Percentiles rank a stretch among this genome's conserved stretches.
These are phyloP conservation scores for Proctacanthus coquilletti DNA, from an alignment of 1,140 invertebrate species.

Conservation along the genomic window DNA sequence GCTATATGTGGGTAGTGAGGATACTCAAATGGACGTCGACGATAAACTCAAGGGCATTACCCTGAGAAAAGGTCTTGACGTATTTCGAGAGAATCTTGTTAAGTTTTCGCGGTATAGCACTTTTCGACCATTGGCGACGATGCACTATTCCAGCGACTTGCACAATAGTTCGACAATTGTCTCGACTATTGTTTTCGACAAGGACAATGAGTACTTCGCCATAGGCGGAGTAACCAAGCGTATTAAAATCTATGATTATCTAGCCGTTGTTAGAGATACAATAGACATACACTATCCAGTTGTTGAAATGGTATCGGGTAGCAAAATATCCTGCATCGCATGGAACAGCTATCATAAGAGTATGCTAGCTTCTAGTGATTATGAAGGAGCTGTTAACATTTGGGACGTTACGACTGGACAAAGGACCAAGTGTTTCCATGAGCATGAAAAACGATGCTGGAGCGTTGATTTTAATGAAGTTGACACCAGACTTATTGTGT, in stretches of 20 bases:
- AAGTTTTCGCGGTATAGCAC: conserved; percentile 77
- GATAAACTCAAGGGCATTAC: conserved; percentile 19
- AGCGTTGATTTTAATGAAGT: conserved; percentile 91
- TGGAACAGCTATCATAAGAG: conserved; percentile 91
- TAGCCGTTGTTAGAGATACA: conserved; percentile 63
- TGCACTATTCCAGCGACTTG: conserved; percentile 77
- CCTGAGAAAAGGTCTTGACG: conserved; percentile 44
- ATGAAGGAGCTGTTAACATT: conserved; percentile 84
- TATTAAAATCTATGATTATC: conserved; percentile 90
- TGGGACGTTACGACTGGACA: conserved; percentile 83
- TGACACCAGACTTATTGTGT: conserved; percentile 80
- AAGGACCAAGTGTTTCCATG: conserved; percentile 57
- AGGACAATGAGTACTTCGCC: conserved; percentile 91
- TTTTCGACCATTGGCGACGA: conserved; percentile 64
- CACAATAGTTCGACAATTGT: conserved; percentile 86
- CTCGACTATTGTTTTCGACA: conserved; percentile 94
- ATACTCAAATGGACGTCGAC: conserved; percentile 17
- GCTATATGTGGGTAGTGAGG: conserved; percentile 38
- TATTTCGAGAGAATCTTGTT: conserved; percentile 73
- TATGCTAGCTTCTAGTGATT: conserved; percentile 83
- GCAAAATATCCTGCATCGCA: conserved; percentile 89
- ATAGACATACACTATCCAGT: conserved; percentile 86
- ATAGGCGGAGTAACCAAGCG: conserved; percentile 92
- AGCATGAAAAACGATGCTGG: conserved; percentile 95
- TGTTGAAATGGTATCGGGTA: conserved; percentile 82